Evolutionary conservation across 2,888 invertebrate genomes (phyloP).

Genomic region (Cabera pusaria): DNA sequence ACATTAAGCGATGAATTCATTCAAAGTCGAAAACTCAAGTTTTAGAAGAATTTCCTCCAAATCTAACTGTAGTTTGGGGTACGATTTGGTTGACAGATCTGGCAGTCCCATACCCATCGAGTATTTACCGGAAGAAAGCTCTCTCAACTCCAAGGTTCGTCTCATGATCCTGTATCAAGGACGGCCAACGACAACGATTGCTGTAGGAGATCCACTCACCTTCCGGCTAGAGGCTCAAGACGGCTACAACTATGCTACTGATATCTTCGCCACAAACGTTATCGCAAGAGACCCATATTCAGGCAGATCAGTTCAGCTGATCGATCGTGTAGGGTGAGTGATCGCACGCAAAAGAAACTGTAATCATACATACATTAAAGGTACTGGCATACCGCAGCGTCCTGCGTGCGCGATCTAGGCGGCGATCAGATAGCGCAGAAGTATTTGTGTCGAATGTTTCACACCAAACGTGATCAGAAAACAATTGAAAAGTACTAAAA

Average conservation of each 20-base stretch:
- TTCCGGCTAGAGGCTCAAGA: slow-evolving; percentile 95
- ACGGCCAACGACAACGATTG: slow-evolving; percentile 95
- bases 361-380: no score
- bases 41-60: slow-evolving; percentile 40
- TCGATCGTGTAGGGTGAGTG: slow-evolving; percentile 93
- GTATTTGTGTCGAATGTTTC: no score
- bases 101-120: slow-evolving; percentile 97
- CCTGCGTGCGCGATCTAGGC: no score
- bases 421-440: no score
- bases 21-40: slow-evolving; percentile 58
- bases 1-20: slow-evolving; percentile 55
- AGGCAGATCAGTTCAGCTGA: slow-evolving; percentile 93
- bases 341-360: no score
- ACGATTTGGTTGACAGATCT: slow-evolving; percentile 86
- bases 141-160: slow-evolving; percentile 93
- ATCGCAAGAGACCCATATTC: slow-evolving; percentile 96
- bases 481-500: no score
- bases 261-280: slow-evolving; percentile 96
- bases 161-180: slow-evolving; percentile 94
- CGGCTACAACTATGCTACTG: slow-evolving; percentile 93
- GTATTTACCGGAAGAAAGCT: slow-evolving; percentile 95
- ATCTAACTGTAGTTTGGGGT: slow-evolving; percentile 77
- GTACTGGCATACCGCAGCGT: no score
- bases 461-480: no score
- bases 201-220: slow-evolving; percentile 95